Conservation (phyloP, 2,888 invertebrate species). For the Sphinx pinastri region DNA sequence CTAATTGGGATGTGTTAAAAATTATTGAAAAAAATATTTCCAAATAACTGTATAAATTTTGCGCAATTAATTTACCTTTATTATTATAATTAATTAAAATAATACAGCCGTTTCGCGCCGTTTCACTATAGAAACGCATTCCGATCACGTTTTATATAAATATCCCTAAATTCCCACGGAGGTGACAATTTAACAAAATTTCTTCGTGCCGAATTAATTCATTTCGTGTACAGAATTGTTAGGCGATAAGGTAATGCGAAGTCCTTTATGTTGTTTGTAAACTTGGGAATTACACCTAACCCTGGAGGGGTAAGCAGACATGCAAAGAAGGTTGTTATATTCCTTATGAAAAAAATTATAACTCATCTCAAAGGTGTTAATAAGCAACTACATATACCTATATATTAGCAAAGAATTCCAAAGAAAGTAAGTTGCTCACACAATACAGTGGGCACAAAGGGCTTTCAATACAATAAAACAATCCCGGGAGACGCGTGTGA, state of each 20-base stretch:
- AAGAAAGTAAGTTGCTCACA: slow-evolving; percentile 25
- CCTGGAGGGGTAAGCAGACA: no score
- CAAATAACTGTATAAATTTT: neutral
- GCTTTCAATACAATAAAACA: slow-evolving; percentile 27
- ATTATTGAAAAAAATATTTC: neutral
- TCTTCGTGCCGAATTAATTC: slow-evolving; percentile 46
- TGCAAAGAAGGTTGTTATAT: no score
- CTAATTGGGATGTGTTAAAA: neutral
- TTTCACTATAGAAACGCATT: slow-evolving; percentile 14
- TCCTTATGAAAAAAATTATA: no score
- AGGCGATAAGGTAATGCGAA: slow-evolving; percentile 39
- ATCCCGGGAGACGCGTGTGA: slow-evolving; percentile 19
- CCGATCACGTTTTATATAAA: slow-evolving; percentile 32
- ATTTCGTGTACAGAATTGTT: slow-evolving; percentile 48
- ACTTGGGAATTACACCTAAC: no score
- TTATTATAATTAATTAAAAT: slow-evolving; percentile 11
- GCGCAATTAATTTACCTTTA: neutral
- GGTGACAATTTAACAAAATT: slow-evolving; percentile 47
- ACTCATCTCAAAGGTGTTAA: neutral
- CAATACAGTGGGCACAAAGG: slow-evolving; percentile 36
- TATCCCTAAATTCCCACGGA: slow-evolving; percentile 31
- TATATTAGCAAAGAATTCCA: slow-evolving; percentile 23
- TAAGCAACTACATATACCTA: neutral
- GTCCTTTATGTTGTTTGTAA: neutral
- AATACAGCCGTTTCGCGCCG: neutral